Conservation (phyloP, 2,888 invertebrate species). For the Ditylenchus weischeri region DNA sequence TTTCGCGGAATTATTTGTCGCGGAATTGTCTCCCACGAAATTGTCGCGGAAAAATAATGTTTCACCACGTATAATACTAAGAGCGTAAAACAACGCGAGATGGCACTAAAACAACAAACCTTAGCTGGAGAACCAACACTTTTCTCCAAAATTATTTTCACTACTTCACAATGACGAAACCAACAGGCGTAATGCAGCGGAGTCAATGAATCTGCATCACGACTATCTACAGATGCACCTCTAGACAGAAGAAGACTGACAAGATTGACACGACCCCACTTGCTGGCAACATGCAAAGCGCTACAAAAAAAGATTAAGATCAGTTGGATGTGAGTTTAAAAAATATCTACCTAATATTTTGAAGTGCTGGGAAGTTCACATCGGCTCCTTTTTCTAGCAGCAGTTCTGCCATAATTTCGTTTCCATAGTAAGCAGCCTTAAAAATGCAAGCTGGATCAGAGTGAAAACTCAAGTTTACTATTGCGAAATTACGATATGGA, state of each 20-base stretch:
- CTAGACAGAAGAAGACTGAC: conserved; percentile 85
- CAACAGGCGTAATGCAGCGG: conserved; percentile 96
- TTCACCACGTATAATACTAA: too few species aligned
- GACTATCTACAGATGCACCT: conserved; percentile 81
- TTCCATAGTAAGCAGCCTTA: conserved; percentile 83
- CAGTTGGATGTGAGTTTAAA: conserved; percentile 3
- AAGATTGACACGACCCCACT: conserved; percentile 99
- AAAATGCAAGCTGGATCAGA: not conserved
- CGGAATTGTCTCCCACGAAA: too few species aligned
- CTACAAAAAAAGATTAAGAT: conserved; percentile 34
- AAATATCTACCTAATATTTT: conserved; percentile 66
- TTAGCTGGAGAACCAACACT: conserved; percentile 93
- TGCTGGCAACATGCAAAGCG: conserved; percentile 94
- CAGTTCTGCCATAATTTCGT: conserved; percentile 88
- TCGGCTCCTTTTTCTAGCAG: conserved; percentile 93
- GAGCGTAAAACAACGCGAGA: too few species aligned
- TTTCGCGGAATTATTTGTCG: too few species aligned
- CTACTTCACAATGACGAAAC: conserved; percentile 94
- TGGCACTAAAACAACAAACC: conserved; percentile 52
- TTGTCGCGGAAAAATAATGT: too few species aligned
- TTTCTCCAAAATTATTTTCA: conserved; percentile 85
- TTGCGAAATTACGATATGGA: conserved; percentile 72
- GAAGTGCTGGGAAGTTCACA: conserved; percentile 96
- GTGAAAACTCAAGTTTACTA: conserved; percentile 18
- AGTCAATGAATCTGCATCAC: conserved; percentile 78